These are phyloP conservation scores for Tylochromis polylepis DNA, from an alignment of 2,113 vertebrate species.

Conservation along the genomic window DNA sequence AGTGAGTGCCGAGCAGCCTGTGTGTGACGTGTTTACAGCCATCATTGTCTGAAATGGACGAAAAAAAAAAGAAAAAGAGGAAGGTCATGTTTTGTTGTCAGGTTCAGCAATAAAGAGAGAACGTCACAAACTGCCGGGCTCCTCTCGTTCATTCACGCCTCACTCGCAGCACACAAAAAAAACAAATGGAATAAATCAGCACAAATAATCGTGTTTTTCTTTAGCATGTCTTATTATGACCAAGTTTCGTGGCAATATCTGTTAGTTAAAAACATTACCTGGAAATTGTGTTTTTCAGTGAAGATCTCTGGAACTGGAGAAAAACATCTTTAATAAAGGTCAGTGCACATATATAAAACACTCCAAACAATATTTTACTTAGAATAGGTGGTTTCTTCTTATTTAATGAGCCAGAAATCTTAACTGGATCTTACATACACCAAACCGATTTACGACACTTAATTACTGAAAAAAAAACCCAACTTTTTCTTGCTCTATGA, in stretches of 20 bases:
- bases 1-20: neutral
- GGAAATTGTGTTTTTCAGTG: neutral
- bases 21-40: neutral
- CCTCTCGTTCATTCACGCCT: neutral
- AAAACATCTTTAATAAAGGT: neutral
- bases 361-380: neutral
- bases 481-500: neutral
- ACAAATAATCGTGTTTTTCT: no score
- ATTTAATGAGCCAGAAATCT: neutral
- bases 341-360: no score
- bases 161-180: neutral
- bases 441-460: no score
- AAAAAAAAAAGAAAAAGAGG: neutral
- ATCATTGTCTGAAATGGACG: neutral
- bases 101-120: constrained; percentile 25
- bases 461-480: no score
- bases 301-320: neutral
- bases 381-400: neutral
- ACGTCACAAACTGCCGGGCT: neutral
- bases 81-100: constrained; percentile 8
- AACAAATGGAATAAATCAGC: neutral
- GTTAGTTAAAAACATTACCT: no score
- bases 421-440: no score
- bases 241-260: no score
- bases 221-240: no score